Evolutionary conservation across 2,113 vertebrate genomes (phyloP).

Genomic region (Agelaius phoeniceus): DNA sequence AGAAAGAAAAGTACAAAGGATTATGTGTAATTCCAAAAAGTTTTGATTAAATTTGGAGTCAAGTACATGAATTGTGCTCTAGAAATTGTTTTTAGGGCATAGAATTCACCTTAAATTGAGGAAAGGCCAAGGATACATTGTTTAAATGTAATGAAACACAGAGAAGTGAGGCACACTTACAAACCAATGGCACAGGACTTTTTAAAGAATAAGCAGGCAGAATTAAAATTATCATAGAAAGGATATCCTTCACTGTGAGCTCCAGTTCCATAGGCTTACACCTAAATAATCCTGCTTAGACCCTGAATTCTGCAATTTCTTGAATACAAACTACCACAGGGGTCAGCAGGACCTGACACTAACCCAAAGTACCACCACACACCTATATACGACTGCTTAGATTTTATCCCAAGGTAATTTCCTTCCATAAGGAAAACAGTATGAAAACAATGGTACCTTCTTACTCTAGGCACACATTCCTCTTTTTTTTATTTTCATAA

Average conservation of each 20-base stretch:
- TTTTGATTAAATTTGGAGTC: neutral
- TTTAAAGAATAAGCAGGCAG: neutral
- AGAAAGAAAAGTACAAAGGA: neutral
- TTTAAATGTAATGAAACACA: neutral
- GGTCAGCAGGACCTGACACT: neutral
- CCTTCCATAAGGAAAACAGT: neutral
- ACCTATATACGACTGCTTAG: neutral
- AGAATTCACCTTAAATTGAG: neutral
- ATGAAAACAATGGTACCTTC: neutral
- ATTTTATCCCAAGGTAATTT: neutral
- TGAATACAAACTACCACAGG: neutral
- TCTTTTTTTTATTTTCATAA: neutral
- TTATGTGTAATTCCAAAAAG: neutral
- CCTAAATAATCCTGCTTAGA: neutral
- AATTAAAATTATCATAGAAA: neutral
- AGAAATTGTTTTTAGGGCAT: neutral
- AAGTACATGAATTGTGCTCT: neutral
- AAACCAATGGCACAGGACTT: neutral
- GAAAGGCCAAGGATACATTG: neutral
- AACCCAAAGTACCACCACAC: neutral
- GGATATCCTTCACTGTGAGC: neutral
- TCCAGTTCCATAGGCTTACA: neutral
- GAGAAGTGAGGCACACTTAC: neutral
- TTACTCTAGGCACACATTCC: neutral
- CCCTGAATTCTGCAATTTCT: neutral